These are phyloP conservation scores for Leucopternis melanops DNA, from an alignment of 2,113 vertebrate genomes.

Conservation along the genomic window DNA sequence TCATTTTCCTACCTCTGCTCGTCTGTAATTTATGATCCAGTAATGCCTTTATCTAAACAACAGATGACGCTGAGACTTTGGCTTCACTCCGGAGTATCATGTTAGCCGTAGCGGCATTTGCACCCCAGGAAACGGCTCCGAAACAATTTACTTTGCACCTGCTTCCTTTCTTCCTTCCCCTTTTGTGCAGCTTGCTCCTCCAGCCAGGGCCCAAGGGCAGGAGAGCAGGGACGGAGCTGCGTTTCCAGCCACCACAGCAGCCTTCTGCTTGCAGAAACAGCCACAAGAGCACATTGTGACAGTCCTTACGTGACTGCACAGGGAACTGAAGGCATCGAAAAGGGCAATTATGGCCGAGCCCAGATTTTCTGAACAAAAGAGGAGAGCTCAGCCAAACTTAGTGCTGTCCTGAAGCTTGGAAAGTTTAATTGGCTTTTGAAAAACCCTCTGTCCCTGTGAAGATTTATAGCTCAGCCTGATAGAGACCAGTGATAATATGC, in stretches of 20 bases:
- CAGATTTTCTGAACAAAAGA: not conserved
- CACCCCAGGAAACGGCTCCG: not conserved
- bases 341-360: not conserved
- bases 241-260: not conserved
- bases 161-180: not conserved
- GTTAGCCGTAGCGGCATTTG: not conserved
- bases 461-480: not conserved
- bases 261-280: not conserved
- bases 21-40: not conserved
- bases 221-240: not conserved
- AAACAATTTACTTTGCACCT: not conserved
- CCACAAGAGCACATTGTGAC: not conserved
- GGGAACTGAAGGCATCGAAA: not conserved
- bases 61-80: not conserved
- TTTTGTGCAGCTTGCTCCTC: not conserved
- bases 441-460: not conserved
- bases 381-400: not conserved
- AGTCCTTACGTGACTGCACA: accelerated
- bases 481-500: not conserved
- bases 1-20: not conserved
- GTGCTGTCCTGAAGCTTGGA: not conserved
- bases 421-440: not conserved
- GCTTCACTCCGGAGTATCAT: not conserved
- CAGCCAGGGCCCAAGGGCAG: accelerated
- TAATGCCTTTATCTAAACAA: not conserved